Percentiles rank a stretch among this genome's conserved stretches.
These are phyloP conservation scores for Mesocentrotus franciscanus DNA, from an alignment of 53 echinoderm and acorn worm species.

Conservation along the genomic window DNA sequence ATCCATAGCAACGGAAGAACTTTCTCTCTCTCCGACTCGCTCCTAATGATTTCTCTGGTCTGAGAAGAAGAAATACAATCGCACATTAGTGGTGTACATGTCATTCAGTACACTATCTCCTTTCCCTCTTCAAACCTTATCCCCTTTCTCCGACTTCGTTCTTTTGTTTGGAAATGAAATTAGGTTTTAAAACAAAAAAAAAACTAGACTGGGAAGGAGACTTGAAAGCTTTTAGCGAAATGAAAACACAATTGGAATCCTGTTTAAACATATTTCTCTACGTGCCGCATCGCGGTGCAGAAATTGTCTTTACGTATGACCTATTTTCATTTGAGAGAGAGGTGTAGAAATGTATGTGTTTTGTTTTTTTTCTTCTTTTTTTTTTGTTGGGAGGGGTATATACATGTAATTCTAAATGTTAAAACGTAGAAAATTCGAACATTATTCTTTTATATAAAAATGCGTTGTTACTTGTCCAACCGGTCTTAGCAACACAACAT, in stretches of 20 bases:
- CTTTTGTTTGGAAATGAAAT: conserved; percentile 30
- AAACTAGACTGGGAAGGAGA: not conserved
- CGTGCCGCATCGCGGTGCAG: not conserved
- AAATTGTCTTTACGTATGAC: not conserved
- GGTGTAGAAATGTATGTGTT: not conserved
- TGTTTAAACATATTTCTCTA: not conserved
- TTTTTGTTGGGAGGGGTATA: not conserved
- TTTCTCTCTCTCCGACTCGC: not conserved
- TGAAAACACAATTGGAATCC: not conserved
- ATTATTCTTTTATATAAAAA: no score
- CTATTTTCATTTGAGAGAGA: not conserved
- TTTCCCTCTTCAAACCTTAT: not conserved
- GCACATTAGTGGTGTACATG: conserved; percentile 41
- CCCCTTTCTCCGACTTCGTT: not conserved
- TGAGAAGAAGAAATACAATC: conserved; percentile 8
- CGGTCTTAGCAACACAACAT: not conserved
- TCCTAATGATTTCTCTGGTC: not conserved
- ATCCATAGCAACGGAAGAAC: not conserved
- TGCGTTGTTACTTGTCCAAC: not conserved
- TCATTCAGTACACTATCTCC: conserved; percentile 1
- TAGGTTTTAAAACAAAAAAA: not conserved
- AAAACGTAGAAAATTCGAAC: no score
- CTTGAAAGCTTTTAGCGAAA: not conserved
- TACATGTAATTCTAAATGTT: not conserved
- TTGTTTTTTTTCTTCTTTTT: no score